Percentiles rank a stretch among this genome's conserved stretches.
phyloP scores from a whole-genome alignment of 2,888 invertebrate genomes.

The Lochmaea crataegi region DNA sequence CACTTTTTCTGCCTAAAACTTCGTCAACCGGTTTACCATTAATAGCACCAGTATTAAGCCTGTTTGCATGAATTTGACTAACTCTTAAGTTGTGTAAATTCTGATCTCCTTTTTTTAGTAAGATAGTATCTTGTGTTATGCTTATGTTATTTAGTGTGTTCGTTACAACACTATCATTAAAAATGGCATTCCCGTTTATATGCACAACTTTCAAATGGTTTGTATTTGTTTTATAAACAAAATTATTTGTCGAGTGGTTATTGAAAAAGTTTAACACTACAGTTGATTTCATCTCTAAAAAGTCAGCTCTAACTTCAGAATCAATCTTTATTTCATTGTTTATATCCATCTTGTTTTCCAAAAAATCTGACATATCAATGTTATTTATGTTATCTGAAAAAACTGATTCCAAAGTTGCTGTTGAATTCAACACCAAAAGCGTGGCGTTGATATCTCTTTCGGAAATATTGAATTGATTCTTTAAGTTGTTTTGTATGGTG shows the following conservation, averaged over 20 bases:
- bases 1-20: background rate
- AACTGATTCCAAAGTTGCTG: slow-evolving; percentile 50
- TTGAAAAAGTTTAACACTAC: slow-evolving; percentile 56
- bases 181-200: slow-evolving; percentile 56
- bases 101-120: slow-evolving; percentile 59
- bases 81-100: slow-evolving; percentile 59
- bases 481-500: background rate
- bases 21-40: slow-evolving; percentile 50
- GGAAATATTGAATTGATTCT: background rate
- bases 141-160: slow-evolving; percentile 57
- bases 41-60: slow-evolving; percentile 51
- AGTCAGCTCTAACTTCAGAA: slow-evolving; percentile 47
- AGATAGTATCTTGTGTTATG: slow-evolving; percentile 54
- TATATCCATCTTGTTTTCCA: slow-evolving; percentile 54
- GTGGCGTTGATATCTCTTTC: background rate
- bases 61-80: slow-evolving; percentile 46
- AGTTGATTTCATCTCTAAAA: slow-evolving; percentile 52
- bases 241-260: slow-evolving; percentile 47
- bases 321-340: slow-evolving; percentile 51
- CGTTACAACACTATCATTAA: slow-evolving; percentile 53
- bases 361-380: slow-evolving; percentile 49
- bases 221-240: slow-evolving; percentile 48
- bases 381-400: slow-evolving; percentile 54
- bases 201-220: slow-evolving; percentile 51
- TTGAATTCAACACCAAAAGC: slow-evolving; percentile 39